Conservation (phyloP, 2,113 vertebrate genomes). For the Centropristis striata region DNA sequence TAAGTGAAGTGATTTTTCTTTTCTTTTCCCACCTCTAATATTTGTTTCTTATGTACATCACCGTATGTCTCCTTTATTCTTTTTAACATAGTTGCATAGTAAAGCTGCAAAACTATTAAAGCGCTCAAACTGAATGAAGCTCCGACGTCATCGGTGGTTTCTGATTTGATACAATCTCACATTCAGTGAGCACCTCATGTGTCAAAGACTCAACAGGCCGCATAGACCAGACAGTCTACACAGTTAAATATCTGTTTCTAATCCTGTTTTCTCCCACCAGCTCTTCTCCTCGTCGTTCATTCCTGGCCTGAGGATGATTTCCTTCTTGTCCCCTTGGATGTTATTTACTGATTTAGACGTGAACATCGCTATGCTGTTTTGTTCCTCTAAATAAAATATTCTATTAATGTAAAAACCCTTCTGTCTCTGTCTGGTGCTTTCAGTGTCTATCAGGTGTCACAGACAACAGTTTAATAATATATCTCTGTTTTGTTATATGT, state of each 20-base stretch:
- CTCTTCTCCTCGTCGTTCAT: constrained; percentile 40
- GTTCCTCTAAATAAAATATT: constrained; percentile 81
- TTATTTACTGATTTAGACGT: constrained; percentile 63
- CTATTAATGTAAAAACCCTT: constrained; percentile 42
- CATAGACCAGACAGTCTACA: background rate
- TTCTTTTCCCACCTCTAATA: too few relatives aligned
- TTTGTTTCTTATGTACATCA: too few relatives aligned
- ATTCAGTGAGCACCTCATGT: background rate
- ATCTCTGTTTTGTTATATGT: background rate
- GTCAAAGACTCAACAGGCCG: background rate
- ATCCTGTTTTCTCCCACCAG: constrained; percentile 43
- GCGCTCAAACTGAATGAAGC: too few relatives aligned
- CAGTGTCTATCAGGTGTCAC: background rate
- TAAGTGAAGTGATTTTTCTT: too few relatives aligned
- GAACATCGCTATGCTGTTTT: constrained; percentile 69
- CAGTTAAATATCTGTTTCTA: background rate
- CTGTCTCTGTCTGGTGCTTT: background rate
- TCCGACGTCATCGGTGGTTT: too few relatives aligned
- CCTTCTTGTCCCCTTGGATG: constrained; percentile 51
- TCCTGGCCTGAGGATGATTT: constrained; percentile 65
- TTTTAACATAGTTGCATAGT: too few relatives aligned
- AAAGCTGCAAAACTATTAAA: too few relatives aligned
- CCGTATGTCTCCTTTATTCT: too few relatives aligned
- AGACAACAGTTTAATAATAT: background rate
- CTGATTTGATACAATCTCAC: too few relatives aligned